phyloP scores from a whole-genome alignment of 2,113 vertebrate species.

The Pluvialis apricaria region DNA sequence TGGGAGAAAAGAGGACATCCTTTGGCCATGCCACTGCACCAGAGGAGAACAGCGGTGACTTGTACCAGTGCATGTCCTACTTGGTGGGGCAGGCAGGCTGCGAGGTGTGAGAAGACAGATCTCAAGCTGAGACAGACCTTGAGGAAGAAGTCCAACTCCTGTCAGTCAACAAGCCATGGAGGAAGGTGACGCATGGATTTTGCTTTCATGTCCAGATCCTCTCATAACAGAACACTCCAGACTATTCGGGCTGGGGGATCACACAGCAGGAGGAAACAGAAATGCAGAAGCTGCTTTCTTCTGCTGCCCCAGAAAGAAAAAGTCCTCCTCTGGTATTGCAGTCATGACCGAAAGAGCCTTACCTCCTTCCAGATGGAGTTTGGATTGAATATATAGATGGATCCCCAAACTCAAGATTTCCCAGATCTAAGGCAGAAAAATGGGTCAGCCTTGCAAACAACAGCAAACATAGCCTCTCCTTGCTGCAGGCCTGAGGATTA shows the following conservation, averaged over 20 bases:
- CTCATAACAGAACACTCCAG: neutral
- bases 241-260: fast-evolving
- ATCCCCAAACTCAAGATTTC: neutral
- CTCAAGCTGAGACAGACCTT: neutral
- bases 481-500: neutral
- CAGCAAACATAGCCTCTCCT: neutral
- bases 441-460: neutral
- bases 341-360: neutral
- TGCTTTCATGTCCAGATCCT: neutral
- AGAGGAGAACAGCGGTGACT: neutral
- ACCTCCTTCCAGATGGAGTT: neutral
- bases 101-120: neutral
- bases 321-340: neutral
- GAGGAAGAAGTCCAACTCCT: neutral
- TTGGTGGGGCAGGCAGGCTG: neutral
- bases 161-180: neutral
- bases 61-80: no score
- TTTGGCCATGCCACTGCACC: no score
- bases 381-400: neutral
- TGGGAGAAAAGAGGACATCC: neutral
- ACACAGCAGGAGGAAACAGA: neutral
- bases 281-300: neutral
- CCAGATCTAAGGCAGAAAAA: neutral
- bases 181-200: neutral
- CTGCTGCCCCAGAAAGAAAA: neutral